Base-by-base conservation (phyloP, 1,140 invertebrate species). In the Hyles vespertilio region DNA sequence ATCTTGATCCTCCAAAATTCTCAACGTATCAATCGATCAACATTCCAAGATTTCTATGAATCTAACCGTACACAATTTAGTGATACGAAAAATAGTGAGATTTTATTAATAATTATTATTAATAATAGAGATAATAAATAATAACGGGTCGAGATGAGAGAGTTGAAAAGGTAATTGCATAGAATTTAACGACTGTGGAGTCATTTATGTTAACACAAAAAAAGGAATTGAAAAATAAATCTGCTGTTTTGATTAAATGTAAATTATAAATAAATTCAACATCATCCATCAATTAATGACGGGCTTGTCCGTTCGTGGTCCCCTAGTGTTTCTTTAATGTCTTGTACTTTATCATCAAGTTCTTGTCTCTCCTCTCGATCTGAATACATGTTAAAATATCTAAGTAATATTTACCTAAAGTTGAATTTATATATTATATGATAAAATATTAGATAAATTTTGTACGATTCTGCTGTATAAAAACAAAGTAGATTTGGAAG, bases 401-500 rank as follows among this genome's bases (percentile, higher is more conserved):
- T 50, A 50, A 11, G 32, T 32, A 32, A 51, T 33, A 33, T 51
- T 51, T 51, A 51, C 34, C 58, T 53, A 59, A 54, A 59, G 58
- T 59, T 59, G 58, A 54, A 59, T 59, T 59, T 59, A 53, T 58
- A 51, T 58, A 51, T 44, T 33, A 51, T 51, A 50, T 47, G 10
- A 5, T 47, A 51, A 51, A 44, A 58, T 58, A 50, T 32, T 58
- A 44, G 44, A 51, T 12, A 47, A 58, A 44, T 59, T 53, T 54
- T 54, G 54, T 48, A 56, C 55, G 46, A 56, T 47, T 49, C 32
- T 56, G 47, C 45, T 56, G 12, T 40, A 2, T 40, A 40, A 8
- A 5, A 40, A 5, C 36, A 40, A 40, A 2, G 0, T 40, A 40
- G 36, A 8, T 40, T 40, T 40, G 36, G 8, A 40, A 40, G 36